Evolutionary conservation across 2,888 invertebrate species (phyloP).

Genomic region (Lithodes maja): DNA sequence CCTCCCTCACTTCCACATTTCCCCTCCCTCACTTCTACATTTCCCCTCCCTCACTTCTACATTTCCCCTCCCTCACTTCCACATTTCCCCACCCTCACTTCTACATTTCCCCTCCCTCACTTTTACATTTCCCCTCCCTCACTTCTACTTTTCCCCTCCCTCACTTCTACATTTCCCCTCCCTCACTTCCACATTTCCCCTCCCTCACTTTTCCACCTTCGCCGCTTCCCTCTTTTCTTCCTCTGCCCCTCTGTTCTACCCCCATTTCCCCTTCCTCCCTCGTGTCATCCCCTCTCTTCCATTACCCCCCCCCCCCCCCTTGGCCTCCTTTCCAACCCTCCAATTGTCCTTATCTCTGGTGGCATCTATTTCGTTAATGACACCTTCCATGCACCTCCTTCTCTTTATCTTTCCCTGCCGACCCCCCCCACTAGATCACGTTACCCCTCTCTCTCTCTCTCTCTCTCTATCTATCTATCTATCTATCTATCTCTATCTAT

Average conservation of each 20-base stretch:
- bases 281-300: not conserved
- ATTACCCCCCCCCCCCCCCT: constrained; percentile 4
- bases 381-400: not conserved
- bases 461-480: not conserved
- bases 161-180: not conserved
- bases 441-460: not conserved
- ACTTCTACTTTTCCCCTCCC: not conserved
- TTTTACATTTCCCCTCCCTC: not conserved
- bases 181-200: not conserved
- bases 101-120: not conserved
- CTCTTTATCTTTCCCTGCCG: not conserved
- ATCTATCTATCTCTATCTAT: not conserved
- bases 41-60: not conserved
- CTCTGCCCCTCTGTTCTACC: not conserved
- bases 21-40: not conserved
- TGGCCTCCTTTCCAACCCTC: not conserved
- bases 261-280: not conserved
- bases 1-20: not conserved
- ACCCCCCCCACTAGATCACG: not conserved
- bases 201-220: not conserved
- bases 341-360: not conserved
- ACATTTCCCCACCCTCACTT: not conserved
- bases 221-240: not conserved
- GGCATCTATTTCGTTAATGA: not conserved
- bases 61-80: not conserved